A percentile compares a stretch with the other conserved stretches of the same genome.
Evolutionary conservation across 2,113 vertebrate genomes (phyloP).

Genomic region (Leucopternis melanops): DNA sequence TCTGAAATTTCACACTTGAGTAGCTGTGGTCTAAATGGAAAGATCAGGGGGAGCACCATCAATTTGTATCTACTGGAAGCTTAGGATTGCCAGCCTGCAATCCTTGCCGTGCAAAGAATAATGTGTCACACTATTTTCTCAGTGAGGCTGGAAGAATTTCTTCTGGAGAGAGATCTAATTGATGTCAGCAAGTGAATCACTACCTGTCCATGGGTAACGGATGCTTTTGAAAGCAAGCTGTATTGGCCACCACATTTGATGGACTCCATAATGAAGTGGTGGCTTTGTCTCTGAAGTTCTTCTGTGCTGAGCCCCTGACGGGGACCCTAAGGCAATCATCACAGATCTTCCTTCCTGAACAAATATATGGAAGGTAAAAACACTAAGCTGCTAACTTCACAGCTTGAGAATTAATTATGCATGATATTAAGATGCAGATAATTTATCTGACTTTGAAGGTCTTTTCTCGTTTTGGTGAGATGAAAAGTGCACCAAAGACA

Average conservation of each 20-base stretch:
- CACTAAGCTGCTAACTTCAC: background rate
- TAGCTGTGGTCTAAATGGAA: background rate
- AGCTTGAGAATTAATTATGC: background rate
- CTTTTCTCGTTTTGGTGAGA: background rate
- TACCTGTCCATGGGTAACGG: background rate
- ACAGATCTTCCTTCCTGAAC: background rate
- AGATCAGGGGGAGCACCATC: background rate
- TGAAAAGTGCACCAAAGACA: background rate
- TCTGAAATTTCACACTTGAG: background rate
- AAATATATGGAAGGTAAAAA: background rate
- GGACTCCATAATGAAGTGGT: background rate
- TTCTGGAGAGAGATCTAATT: background rate
- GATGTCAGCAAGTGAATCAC: slow-evolving; percentile 7
- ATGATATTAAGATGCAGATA: background rate
- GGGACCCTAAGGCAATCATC: background rate
- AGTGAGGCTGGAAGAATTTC: background rate
- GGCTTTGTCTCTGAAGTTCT: background rate
- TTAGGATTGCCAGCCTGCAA: background rate
- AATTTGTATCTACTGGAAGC: background rate
- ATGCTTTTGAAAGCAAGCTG: background rate
- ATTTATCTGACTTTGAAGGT: background rate
- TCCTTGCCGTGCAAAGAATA: background rate
- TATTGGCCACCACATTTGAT: background rate
- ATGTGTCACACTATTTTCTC: background rate
- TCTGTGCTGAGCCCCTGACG: background rate